phyloP scores from a whole-genome alignment of 2,113 vertebrate genomes.

The Pterocles gutturalis region DNA sequence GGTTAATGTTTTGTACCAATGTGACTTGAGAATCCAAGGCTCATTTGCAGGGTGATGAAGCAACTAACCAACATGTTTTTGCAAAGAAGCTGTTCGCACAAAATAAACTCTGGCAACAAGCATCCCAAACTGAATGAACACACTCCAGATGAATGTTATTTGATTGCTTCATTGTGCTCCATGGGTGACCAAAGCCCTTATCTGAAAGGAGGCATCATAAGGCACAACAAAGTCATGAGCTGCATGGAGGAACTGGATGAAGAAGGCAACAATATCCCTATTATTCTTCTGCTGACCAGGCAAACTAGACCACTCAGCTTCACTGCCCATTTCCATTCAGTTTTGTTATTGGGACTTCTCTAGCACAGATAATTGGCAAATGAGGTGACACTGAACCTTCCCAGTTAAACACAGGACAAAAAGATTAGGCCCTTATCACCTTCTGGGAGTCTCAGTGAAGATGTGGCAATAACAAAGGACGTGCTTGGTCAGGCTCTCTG shows the following conservation, averaged over 20 bases:
- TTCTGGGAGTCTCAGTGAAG: not conserved
- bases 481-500: not conserved
- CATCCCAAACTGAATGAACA: not conserved
- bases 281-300: not conserved
- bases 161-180: not conserved
- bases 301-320: not conserved
- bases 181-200: not conserved
- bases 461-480: not conserved
- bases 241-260: not conserved
- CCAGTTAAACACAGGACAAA: not conserved
- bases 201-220: not conserved
- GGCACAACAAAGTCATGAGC: not conserved
- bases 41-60: not conserved
- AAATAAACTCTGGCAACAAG: not conserved
- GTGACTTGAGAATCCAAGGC: not conserved
- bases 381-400: not conserved
- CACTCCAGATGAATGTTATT: not conserved
- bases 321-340: not conserved
- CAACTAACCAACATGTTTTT: not conserved
- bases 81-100: not conserved
- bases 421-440: not conserved
- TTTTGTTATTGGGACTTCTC: not conserved
- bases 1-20: not conserved
- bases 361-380: not conserved
- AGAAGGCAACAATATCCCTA: not conserved